A percentile compares a stretch with the other conserved stretches of the same genome.
Evolutionary conservation across 1,140 invertebrate species (phyloP).

Genomic region (Ips nitidus): DNA sequence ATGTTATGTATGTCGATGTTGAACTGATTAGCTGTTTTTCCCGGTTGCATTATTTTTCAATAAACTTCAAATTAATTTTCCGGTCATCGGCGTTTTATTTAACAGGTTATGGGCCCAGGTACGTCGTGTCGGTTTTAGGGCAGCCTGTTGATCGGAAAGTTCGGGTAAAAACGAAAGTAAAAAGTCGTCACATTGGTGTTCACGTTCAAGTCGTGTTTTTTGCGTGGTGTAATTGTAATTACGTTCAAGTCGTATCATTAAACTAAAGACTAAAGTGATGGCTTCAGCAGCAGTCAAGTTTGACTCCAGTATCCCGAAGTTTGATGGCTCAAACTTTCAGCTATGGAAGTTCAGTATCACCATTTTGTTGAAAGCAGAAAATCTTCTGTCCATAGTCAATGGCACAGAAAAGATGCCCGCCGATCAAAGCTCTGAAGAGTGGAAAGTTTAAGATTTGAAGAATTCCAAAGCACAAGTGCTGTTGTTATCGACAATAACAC

Average conservation of each 20-base stretch:
- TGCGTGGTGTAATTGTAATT: too few species aligned
- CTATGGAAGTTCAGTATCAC: slow-evolving; percentile 32
- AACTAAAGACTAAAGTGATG: slow-evolving; percentile 4
- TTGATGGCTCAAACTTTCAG: slow-evolving; percentile 34
- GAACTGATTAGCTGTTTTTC: too few species aligned
- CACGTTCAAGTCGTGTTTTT: too few species aligned
- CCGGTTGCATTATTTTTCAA: too few species aligned
- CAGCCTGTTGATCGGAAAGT: too few species aligned
- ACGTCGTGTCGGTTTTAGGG: too few species aligned
- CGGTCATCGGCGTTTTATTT: too few species aligned
- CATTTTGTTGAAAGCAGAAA: slow-evolving; percentile 30
- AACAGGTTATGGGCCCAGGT: too few species aligned
- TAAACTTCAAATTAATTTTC: too few species aligned
- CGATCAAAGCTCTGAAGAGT: slow-evolving; percentile 2
- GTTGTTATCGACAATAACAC: slow-evolving; percentile 41
- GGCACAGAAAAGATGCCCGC: slow-evolving; percentile 14
- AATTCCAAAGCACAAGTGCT: slow-evolving; percentile 40
- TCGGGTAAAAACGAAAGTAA: too few species aligned
- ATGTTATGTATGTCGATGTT: too few species aligned
- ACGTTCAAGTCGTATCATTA: slow-evolving; percentile 25
- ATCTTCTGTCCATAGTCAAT: slow-evolving; percentile 17
- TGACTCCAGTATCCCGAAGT: slow-evolving; percentile 17
- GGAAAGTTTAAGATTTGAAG: slow-evolving; percentile 29
- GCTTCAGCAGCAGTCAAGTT: slow-evolving; percentile 10
- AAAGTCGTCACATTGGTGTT: too few species aligned